Evolutionary conservation across 2,113 vertebrate genomes (phyloP).

Genomic region (Tauraco erythrolophus): DNA sequence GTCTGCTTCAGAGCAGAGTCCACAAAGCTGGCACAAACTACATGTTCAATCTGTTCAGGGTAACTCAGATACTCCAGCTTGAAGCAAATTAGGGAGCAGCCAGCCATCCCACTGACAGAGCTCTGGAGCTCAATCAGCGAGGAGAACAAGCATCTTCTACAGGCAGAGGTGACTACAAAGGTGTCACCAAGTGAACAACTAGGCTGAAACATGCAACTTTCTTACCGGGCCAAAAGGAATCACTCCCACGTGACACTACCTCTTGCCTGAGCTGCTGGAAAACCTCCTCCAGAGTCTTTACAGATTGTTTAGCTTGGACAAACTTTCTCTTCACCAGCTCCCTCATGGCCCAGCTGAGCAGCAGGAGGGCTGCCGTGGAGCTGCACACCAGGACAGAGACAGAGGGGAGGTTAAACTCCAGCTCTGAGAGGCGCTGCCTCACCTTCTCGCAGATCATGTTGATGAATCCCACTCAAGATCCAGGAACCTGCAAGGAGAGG

Average conservation of each 20-base stretch:
- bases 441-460: neutral
- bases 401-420: neutral
- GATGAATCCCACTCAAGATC: accelerated
- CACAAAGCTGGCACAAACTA: neutral
- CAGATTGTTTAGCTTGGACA: neutral
- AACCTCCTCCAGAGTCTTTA: neutral
- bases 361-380: neutral
- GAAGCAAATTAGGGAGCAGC: neutral
- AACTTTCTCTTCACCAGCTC: neutral
- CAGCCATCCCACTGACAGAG: neutral
- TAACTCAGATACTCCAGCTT: neutral
- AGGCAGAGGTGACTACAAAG: neutral
- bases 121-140: neutral
- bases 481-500: neutral
- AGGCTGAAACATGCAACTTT: neutral
- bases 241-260: accelerated
- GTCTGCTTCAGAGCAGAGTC: neutral
- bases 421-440: neutral
- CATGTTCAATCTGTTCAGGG: neutral
- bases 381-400: neutral
- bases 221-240: neutral
- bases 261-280: neutral
- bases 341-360: neutral
- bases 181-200: neutral
- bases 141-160: neutral